Percentiles rank a stretch among this genome's conserved stretches.
phyloP scores from a whole-genome alignment of 2,888 invertebrate species.

The Zaprionus obscuricornis region DNA sequence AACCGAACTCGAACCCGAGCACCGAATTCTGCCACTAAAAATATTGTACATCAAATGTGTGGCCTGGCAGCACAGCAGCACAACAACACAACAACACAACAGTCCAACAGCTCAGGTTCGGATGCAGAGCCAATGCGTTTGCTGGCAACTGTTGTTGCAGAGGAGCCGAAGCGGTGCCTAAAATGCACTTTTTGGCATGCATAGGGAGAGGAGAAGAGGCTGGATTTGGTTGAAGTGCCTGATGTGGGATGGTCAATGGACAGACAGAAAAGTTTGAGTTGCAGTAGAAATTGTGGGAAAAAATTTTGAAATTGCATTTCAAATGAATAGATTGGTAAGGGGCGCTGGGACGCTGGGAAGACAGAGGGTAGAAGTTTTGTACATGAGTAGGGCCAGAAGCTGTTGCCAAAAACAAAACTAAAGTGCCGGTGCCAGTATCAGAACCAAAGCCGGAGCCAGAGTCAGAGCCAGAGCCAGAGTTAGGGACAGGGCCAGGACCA shows the following conservation, averaged over 20 bases:
- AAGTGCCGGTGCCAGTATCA: too few relatives aligned
- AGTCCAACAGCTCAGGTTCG: conserved; percentile 17
- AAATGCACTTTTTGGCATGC: conserved; percentile 77
- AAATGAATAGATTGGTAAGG: conserved; percentile 65
- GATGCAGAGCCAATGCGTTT: conserved; percentile 40
- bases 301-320: conserved; percentile 78
- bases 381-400: conserved; percentile 11
- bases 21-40: conserved; percentile 46
- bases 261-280: conserved; percentile 40
- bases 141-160: conserved; percentile 32
- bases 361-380: background rate
- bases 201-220: background rate
- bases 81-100: background rate
- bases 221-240: background rate
- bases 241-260: background rate
- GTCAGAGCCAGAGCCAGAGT: conserved; percentile 12
- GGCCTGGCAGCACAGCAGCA: conserved; percentile 28
- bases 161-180: conserved; percentile 54
- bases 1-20: conserved; percentile 1
- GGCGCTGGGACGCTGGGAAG: conserved; percentile 7
- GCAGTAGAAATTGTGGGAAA: conserved; percentile 65
- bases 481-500: too few relatives aligned
- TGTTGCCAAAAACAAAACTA: conserved; percentile 1
- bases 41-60: conserved; percentile 58
- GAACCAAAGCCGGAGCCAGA: too few relatives aligned